Evolutionary conservation across 92 coral and sea anemone species (phyloP), one percentile per base, ranked within the genome.

Genomic region (Scolanthus callimorphus): DNA sequence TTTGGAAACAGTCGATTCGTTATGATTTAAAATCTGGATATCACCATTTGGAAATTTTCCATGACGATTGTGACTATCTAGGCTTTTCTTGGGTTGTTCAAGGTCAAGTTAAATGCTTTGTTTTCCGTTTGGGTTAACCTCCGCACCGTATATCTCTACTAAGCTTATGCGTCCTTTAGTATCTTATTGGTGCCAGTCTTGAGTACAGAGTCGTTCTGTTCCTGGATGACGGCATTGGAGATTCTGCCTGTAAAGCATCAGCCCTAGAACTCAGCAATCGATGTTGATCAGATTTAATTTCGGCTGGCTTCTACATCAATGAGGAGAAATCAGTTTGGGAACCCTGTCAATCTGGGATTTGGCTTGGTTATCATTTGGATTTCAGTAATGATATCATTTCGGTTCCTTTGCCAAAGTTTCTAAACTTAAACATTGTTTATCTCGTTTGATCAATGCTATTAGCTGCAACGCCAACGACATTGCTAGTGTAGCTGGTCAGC

Each of bases 41-140:
- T 25, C 80, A 64, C 37, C 83, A 69, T 37, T 29, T 69, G 3
- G 60, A 60, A 20, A 77, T 60, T 39, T 70, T 56, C 24, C 78
- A 62, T 43, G 45, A 51, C 4, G 63, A 56, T 47, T 51, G 64
- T 61, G 23, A 59, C 20, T 56, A 63, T 27, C 56, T 79, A 31
- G 80, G 57, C 9, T 79, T 79, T 63, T 56, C 73, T 15, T 70
- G 74, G 79, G 31, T 26, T 27, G 23, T 41, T 17, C 12, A 49
- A 22, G 70, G 65, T 31, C 13, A 3, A 23, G 34, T 57, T 1
- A 43, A 44, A n/a, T 69, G 39, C 28, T 77, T 77, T 46, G 53
- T 39, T 29, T 77, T 60, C 78, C 78, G 12, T 72, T 79, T 52
- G 85, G 85, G 1, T 78, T 72, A 27, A 63, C 70, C 11, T 64